A percentile compares a stretch with the other conserved stretches of the same genome.
Evolutionary conservation across 2,888 invertebrate genomes (phyloP).

Genomic region (Empis livida): DNA sequence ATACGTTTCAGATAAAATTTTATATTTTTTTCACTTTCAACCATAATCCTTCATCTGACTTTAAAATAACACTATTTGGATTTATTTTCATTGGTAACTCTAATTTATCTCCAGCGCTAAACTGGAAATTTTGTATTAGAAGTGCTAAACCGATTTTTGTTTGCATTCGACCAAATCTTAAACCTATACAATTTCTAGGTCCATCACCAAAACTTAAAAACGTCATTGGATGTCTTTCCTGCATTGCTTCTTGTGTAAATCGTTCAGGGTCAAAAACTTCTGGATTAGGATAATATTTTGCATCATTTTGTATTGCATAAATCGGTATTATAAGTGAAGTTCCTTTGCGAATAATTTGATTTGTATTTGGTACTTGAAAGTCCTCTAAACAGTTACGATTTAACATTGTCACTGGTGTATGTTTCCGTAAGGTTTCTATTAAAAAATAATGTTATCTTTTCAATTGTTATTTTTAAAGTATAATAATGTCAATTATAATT

Average conservation of each 20-base stretch:
- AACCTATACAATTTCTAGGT: slow-evolving; percentile 24
- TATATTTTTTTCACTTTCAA: neutral
- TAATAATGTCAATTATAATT: too few species aligned
- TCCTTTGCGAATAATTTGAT: slow-evolving; percentile 36
- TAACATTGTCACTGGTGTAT: slow-evolving; percentile 39
- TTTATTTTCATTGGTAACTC: neutral
- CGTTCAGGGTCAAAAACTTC: slow-evolving; percentile 44
- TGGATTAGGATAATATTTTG: slow-evolving; percentile 43
- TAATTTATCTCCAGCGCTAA: slow-evolving; percentile 19
- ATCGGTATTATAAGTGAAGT: slow-evolving; percentile 27
- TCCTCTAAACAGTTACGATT: slow-evolving; percentile 37
- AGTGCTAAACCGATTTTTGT: slow-evolving; percentile 21
- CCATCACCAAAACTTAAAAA: slow-evolving; percentile 27
- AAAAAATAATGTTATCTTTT: neutral
- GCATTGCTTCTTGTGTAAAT: slow-evolving; percentile 39
- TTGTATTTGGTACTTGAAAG: slow-evolving; percentile 36
- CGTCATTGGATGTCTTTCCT: slow-evolving; percentile 21
- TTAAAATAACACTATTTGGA: neutral
- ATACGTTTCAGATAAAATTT: too few species aligned
- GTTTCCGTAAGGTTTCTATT: slow-evolving; percentile 42
- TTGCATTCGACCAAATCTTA: slow-evolving; percentile 26
- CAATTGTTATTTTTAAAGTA: too few species aligned
- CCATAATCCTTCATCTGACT: neutral
- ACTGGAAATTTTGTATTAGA: slow-evolving; percentile 21
- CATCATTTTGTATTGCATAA: slow-evolving; percentile 45